Evolutionary conservation across 1,140 invertebrate species (phyloP), one percentile per base, ranked within the genome.

Genomic region (Orchesella cincta): DNA sequence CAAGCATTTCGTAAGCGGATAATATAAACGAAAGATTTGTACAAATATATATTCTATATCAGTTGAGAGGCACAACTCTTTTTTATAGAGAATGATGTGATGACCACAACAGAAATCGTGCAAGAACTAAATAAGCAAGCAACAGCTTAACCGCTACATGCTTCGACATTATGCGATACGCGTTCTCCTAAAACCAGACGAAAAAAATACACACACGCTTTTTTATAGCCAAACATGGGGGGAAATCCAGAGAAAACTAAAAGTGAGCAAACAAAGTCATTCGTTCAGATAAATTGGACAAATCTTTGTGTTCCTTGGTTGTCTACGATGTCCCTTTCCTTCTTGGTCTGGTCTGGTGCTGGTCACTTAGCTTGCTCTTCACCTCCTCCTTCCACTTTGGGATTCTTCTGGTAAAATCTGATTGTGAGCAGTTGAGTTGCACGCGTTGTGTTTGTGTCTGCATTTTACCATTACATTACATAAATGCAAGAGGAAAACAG

Each of bases 261-360:
- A 67, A 67, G 33, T 67, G 62, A 67, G 62, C 62, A 67, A 67
- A 67, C 62, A 67, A 67, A 67, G 62, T 67, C 62, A 67, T 67
- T 67, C 62, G 62, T 67, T 67, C 62, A 67, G 62, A 67, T 67
- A 67, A 67, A 67, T 67, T 67, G 62, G 62, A 67, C 62, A 67
- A 67, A 67, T 67, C 62, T 67, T 67, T 67, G 62, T 23, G 8
- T 14, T 67, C 62, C 33, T 67, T 67, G 62, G 8, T 67, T 33
- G 26, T 2, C 62, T 67, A 67, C 62, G 62, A 2, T 31, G 8
- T 67, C 12, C n/a, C 31, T 67, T n/a, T 67, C 33, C 31, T 67
- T 67, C 62, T 14, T 23, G 26, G 62, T 31, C 31, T 67, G 20
- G 8, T 46, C 14, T 31, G 26, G 8, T 67, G 26, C 12, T 67